Evolutionary conservation across 1,140 invertebrate genomes (phyloP).

Genomic region (Drosophila orena): DNA sequence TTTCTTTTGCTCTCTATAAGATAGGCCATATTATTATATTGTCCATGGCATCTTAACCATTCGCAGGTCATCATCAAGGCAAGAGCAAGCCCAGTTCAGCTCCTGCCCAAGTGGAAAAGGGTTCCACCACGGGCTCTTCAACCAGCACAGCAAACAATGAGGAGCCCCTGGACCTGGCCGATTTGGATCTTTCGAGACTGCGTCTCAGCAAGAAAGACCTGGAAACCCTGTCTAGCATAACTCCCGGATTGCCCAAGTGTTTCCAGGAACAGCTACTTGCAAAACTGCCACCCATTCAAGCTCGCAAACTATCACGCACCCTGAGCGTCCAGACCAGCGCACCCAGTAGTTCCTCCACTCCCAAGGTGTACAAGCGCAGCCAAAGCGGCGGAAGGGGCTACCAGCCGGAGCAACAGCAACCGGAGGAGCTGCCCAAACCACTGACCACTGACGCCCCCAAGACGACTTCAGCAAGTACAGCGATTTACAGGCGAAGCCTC

Average conservation of each 20-base stretch:
- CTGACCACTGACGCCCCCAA: slow-evolving; percentile 60
- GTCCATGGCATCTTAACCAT: slow-evolving; percentile 6
- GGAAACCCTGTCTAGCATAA: slow-evolving; percentile 88
- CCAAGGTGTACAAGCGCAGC: slow-evolving; percentile 79
- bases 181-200: slow-evolving; percentile 88
- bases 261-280: slow-evolving; percentile 88
- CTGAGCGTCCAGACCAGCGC: slow-evolving; percentile 86
- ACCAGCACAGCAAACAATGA: slow-evolving; percentile 36
- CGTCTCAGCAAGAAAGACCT: slow-evolving; percentile 88
- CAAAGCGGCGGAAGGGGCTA: slow-evolving; percentile 75
- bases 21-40: not conserved
- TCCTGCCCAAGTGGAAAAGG: slow-evolving; percentile 51
- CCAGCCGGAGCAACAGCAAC: slow-evolving; percentile 33
- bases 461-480: slow-evolving; percentile 57
- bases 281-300: slow-evolving; percentile 88
- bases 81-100: slow-evolving; percentile 45
- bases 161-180: slow-evolving; percentile 87
- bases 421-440: slow-evolving; percentile 19
- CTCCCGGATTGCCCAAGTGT: slow-evolving; percentile 87
- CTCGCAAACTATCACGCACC: slow-evolving; percentile 87
- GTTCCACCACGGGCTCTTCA: not conserved
- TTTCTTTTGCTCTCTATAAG: not conserved
- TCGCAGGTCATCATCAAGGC: slow-evolving; percentile 53
- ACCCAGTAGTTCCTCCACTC: slow-evolving; percentile 18
- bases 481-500: slow-evolving; percentile 70